phyloP scores from a whole-genome alignment of 2,888 invertebrate species.

The Pemphredon lugubris region DNA sequence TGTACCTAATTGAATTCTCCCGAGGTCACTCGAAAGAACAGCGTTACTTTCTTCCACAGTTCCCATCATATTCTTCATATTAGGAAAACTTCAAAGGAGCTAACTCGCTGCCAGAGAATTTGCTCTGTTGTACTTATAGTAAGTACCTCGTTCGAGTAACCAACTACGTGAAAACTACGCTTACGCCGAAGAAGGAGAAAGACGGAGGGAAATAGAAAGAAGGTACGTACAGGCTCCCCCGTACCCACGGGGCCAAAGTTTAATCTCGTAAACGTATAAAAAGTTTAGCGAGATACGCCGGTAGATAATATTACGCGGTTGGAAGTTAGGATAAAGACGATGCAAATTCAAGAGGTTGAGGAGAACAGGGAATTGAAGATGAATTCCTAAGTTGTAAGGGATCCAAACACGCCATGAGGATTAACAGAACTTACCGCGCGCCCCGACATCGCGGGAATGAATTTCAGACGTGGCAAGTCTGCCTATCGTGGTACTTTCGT shows the following conservation, averaged over 20 bases:
- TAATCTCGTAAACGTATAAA: constrained; percentile 73
- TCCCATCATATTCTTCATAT: constrained; percentile 31
- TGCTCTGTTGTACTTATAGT: constrained; percentile 55
- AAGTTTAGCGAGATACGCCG: constrained; percentile 70
- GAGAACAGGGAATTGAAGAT: constrained; percentile 56
- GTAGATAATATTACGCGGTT: constrained; percentile 66
- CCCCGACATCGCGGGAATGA: background rate
- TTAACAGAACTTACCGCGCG: constrained; percentile 22
- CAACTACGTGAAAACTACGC: constrained; percentile 64
- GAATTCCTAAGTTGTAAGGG: constrained; percentile 51
- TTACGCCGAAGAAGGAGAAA: constrained; percentile 25
- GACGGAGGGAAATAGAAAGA: constrained; percentile 47
- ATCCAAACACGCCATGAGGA: constrained; percentile 42
- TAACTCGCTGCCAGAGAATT: constrained; percentile 47
- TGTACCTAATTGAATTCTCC: constrained; percentile 32
- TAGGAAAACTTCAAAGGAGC: constrained; percentile 20
- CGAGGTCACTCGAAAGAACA: constrained; percentile 21
- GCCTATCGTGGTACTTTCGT: no score
- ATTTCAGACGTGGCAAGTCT: no score
- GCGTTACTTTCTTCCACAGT: constrained; percentile 11
- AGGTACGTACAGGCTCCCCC: constrained; percentile 42
- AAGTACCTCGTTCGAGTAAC: constrained; percentile 57
- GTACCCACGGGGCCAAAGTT: constrained; percentile 69
- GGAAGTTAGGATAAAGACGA: constrained; percentile 65
- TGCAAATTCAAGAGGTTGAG: constrained; percentile 65